These are phyloP conservation scores for Pseudonaja textilis DNA, from an alignment of 2,113 vertebrate species.

Conservation along the genomic window DNA sequence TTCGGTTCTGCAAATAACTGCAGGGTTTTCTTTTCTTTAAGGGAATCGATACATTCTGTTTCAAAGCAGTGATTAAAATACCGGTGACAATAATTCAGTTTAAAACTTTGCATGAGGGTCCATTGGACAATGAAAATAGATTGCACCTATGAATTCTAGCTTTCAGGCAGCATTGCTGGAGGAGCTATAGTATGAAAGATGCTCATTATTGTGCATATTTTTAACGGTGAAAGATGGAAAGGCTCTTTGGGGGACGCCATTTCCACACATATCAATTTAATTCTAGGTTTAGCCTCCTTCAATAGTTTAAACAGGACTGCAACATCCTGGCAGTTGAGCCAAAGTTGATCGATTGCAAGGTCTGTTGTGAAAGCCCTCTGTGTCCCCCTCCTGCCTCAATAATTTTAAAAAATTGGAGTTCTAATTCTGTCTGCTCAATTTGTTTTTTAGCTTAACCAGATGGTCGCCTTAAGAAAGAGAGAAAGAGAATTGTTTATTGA, in stretches of 20 bases:
- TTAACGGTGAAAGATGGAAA: background rate
- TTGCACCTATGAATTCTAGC: background rate
- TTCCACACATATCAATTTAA: background rate
- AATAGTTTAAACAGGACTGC: background rate
- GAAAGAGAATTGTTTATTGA: background rate
- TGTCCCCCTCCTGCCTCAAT: background rate
- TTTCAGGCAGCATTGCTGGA: background rate
- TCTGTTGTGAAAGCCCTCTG: background rate
- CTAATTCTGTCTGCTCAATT: background rate
- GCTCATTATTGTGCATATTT: background rate
- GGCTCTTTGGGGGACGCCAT: background rate
- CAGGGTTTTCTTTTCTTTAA: background rate
- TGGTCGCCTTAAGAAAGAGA: background rate
- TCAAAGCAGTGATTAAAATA: background rate
- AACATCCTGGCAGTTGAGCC: background rate
- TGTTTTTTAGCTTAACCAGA: slow-evolving; percentile 1
- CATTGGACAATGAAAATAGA: background rate
- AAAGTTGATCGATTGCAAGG: background rate
- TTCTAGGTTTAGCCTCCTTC: background rate
- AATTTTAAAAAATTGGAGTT: background rate
- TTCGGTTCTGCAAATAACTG: background rate
- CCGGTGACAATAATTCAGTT: background rate
- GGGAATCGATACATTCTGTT: background rate
- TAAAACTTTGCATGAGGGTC: background rate
- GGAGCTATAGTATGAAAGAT: background rate